These are phyloP conservation scores for Aythya baeri DNA, from an alignment of 2,113 vertebrate species.

Conservation along the genomic window DNA sequence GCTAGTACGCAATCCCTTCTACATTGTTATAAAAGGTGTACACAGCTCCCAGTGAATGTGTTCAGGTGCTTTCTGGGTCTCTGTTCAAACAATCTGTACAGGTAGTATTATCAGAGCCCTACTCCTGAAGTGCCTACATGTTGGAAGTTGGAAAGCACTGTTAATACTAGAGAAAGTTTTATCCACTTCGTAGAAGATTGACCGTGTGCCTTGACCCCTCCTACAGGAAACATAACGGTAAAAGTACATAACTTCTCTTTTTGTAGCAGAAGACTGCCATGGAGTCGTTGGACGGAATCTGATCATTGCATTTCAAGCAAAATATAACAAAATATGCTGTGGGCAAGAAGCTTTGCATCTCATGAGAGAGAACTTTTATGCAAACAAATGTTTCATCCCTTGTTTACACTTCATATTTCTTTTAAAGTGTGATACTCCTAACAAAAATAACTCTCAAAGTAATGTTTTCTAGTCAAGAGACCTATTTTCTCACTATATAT, in stretches of 20 bases:
- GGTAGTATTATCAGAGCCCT: background rate
- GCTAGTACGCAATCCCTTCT: background rate
- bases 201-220: background rate
- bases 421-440: background rate
- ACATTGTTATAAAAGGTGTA: background rate
- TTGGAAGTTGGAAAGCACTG: background rate
- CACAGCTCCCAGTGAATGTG: background rate
- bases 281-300: background rate
- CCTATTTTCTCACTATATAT: background rate
- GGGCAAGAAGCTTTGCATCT: background rate
- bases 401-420: background rate
- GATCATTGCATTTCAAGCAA: background rate
- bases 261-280: background rate
- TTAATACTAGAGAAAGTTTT: background rate
- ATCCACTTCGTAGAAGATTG: background rate
- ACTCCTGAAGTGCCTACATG: background rate
- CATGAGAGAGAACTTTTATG: background rate
- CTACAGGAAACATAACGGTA: background rate
- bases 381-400: background rate
- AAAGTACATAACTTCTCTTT: background rate
- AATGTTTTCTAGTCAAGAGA: background rate
- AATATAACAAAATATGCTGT: background rate
- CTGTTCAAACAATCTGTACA: background rate
- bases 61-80: background rate
- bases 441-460: background rate